Base-by-base conservation (phyloP, 2,113 vertebrate species). In the Dasyornis broadbenti region DNA sequence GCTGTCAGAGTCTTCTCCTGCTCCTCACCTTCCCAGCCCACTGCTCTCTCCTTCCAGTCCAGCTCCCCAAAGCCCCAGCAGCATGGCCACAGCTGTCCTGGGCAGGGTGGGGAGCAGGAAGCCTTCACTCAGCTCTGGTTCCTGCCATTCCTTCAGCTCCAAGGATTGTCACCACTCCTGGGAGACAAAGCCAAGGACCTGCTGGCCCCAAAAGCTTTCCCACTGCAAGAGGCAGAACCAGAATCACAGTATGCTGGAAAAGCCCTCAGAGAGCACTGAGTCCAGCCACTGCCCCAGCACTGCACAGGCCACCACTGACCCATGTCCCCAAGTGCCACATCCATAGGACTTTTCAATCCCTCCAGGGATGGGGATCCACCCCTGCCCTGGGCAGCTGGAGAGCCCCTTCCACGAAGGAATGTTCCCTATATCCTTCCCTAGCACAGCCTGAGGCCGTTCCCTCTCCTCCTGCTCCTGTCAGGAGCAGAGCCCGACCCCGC, bases 51-150 rank as follows among this genome's bases (percentile, higher is more conserved):
- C 47, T 50, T 26, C 37, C 19, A 39, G 23, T 5, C 30, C 19
- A 31, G 30, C 1, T 15, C 31, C 73, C 45, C 50, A 77, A 0
- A 6, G 11, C 9, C 45, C 13, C 49, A 23, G 57, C 3, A 6
- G 33, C 5, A n/a, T 0, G 0, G 53, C 5, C 52, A 16, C 6
- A 5, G 27, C 61, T 79, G 59, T 8, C 15, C 35, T 5, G 20
- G 26, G 39, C 12, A 82, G 39, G n/a, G 39, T 61, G 10, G 4
- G 37, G 15, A 79, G 42, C 11, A 40, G 65, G 37, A 82, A 88
- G 66, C 6, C 21, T 27, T 15, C 28, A 11, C 8, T 16, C 78
- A 57, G 86, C 56, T 33, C 39, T 35, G 0, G 60, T 1, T 81
- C 45, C 28, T 10, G 13, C 7, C 2, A 0, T 20, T 60, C 42